phyloP scores from a whole-genome alignment of 2,888 invertebrate genomes.

The Scaeva pyrastri region DNA sequence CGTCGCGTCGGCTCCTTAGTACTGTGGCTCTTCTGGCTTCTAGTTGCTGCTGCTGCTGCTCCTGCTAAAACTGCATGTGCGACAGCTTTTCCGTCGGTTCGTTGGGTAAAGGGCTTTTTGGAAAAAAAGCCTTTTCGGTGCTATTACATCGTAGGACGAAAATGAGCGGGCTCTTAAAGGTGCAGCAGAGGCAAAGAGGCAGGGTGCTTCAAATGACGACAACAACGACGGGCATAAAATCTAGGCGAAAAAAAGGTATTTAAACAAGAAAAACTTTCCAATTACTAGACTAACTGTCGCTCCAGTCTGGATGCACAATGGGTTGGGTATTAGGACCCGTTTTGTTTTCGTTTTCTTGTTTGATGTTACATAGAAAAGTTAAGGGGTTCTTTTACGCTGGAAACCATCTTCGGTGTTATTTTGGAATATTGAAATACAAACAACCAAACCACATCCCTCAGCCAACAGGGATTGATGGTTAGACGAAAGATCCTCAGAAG shows the following conservation, averaged over 20 bases:
- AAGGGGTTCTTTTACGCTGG: constrained; percentile 46
- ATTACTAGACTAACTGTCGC: constrained; percentile 58
- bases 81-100: constrained; percentile 68
- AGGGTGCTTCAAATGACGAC: not conserved
- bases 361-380: constrained; percentile 38
- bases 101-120: constrained; percentile 57
- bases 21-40: not conserved
- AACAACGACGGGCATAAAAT: not conserved
- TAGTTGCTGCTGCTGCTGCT: not conserved
- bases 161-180: constrained; percentile 7
- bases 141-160: constrained; percentile 54
- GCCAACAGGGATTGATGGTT: constrained; percentile 2
- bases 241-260: not conserved
- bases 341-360: not conserved
- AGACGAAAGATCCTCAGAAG: not conserved
- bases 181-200: not conserved
- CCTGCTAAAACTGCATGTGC: constrained; percentile 63
- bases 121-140: constrained; percentile 46
- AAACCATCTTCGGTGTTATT: not conserved
- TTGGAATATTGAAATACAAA: too few relatives aligned
- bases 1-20: not conserved
- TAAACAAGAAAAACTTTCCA: constrained; percentile 43
- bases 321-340: constrained; percentile 23
- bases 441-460: too few relatives aligned
- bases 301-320: not conserved